Evolutionary conservation across 2,888 invertebrate species (phyloP), one percentile per base, ranked within the genome.

Genomic region (Hydroisotoma schaefferi): DNA sequence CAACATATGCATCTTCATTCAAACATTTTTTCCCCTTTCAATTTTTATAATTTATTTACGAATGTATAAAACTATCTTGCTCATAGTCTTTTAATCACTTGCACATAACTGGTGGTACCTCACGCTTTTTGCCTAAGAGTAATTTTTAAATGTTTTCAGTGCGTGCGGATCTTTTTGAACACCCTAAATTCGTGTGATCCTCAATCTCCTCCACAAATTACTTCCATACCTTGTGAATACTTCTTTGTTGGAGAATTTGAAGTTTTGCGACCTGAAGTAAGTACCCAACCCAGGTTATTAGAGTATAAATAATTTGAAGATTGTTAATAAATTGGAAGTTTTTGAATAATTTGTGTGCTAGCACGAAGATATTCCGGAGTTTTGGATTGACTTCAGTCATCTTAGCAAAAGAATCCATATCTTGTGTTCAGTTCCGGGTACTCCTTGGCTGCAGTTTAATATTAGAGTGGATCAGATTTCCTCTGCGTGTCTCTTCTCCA

Each of bases 321-420:
- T 18, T 15, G 8, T 43, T 6, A 43, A 18, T 15, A 15, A 15
- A 8, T 43, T 6, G 6, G 20, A 6, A 10, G 20, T 59, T 1
- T 59, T 56, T 20, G 56, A 3, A 48, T 63, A 57, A 59, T 25
- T 20, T 63, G 15, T 63, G n/a, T n/a, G n/a, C 20, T 40, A 40
- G 40, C 40, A 40, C 40, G n/a, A 40, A 5, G 5, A 40, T 15
- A 5, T 60, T n/a, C 43, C 44, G 2, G 44, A 64, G 2, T 58
- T 58, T 33, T 64, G 64, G 61, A 55, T 61, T 12, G 64, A 64
- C 25, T 64, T 64, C 22, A 58, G 64, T 47, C 28, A 53, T 12
- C 6, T 1, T 2, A 64, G 64, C 29, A 57, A 53, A 25, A 27
- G 60, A 28, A 29, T 61, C 12, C 64, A 64, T 26, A 18, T 26